Conservation (phyloP, 1,140 invertebrate genomes). For the Drosophila lacertosa region DNA sequence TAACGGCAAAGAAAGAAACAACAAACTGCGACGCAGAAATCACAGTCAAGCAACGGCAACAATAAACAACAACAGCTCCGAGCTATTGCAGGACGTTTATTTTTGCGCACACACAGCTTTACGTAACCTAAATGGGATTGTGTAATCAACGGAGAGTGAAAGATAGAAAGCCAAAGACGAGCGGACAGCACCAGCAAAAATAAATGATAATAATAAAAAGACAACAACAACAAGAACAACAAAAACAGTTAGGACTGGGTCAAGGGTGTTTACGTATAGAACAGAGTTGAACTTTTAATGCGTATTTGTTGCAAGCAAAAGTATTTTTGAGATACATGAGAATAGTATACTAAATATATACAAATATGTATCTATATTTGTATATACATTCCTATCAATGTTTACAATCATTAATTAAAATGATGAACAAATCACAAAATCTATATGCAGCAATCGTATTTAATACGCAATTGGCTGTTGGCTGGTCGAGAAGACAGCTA, state of each 20-base stretch:
- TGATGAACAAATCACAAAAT: too few species aligned
- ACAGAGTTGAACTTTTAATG: constrained; percentile 23
- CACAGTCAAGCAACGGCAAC: constrained; percentile 24
- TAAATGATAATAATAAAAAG: background rate
- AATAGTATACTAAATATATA: too few species aligned
- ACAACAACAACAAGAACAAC: constrained; percentile 1
- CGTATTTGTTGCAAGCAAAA: background rate
- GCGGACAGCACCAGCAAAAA: background rate
- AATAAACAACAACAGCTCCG: constrained; percentile 1
- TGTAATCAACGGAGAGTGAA: constrained; percentile 57
- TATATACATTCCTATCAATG: constrained; percentile 22
- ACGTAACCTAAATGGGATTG: constrained; percentile 73
- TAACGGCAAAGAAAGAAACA: background rate
- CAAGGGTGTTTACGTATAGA: constrained; percentile 10
- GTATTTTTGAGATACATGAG: too few species aligned
- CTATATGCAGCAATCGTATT: background rate
- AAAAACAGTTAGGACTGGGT: constrained; percentile 17
- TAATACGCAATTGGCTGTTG: constrained; percentile 33
- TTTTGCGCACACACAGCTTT: constrained; percentile 61
- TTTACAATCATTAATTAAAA: constrained; percentile 14
- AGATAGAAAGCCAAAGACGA: constrained; percentile 6
- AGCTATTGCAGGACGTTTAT: constrained; percentile 61
- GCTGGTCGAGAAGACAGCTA: constrained; percentile 31
- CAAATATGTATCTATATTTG: too few species aligned
- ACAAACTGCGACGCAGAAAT: constrained; percentile 60